Evolutionary conservation across 2,113 vertebrate species (phyloP).

Genomic region (Asarcornis scutulata): DNA sequence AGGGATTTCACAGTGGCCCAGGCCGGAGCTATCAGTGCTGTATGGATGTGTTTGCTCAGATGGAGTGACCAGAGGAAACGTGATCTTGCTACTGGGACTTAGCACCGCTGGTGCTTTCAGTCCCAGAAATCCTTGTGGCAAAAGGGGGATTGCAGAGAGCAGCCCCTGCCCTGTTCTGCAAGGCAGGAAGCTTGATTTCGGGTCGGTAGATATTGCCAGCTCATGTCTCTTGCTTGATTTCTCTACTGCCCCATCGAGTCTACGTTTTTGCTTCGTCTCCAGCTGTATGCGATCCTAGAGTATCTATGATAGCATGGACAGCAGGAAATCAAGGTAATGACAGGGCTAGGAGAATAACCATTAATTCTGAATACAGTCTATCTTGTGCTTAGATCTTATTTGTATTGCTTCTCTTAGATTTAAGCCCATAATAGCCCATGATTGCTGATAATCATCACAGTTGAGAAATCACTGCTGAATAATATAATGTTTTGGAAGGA

Average conservation of each 20-base stretch:
- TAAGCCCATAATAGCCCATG: not conserved
- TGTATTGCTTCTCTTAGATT: slow-evolving; percentile 4
- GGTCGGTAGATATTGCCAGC: not conserved
- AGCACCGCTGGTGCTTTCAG: not conserved
- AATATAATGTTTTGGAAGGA: not conserved
- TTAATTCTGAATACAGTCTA: not conserved
- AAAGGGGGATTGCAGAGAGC: not conserved
- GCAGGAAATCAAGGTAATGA: not conserved
- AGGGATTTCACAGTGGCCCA: not conserved
- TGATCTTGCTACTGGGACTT: not conserved
- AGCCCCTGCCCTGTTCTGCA: not conserved
- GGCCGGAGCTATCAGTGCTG: not conserved
- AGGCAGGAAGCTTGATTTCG: not conserved
- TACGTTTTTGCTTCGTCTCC: not conserved
- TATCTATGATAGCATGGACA: not conserved
- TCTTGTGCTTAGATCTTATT: not conserved
- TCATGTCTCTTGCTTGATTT: not conserved
- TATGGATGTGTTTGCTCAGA: not conserved
- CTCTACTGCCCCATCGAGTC: not conserved
- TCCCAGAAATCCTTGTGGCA: not conserved
- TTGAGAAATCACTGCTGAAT: not conserved
- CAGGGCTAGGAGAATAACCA: not conserved
- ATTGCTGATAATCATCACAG: slow-evolving; percentile 48
- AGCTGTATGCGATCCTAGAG: not conserved
- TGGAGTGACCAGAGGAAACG: not conserved